Percentiles rank a stretch among this genome's conserved stretches.
Conservation (phyloP, 2,113 vertebrate species). For the Origma solitaria region DNA sequence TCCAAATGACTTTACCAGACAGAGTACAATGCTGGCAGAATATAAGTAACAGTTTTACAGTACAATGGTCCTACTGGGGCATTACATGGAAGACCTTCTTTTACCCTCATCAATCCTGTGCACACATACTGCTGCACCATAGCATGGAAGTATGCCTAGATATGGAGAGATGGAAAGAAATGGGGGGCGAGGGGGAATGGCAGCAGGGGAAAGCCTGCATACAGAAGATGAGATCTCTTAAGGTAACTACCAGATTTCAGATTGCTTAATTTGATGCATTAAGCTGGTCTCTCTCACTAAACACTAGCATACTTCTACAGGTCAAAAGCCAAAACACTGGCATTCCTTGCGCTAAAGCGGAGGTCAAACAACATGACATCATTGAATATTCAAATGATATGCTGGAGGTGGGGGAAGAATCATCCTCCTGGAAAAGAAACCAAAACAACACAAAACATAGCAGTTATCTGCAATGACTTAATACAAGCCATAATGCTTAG, state of each 20-base stretch:
- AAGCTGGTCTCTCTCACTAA: neutral
- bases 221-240: neutral
- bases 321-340: slow-evolving; percentile 17
- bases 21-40: neutral
- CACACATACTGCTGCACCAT: neutral
- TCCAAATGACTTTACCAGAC: neutral
- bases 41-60: neutral
- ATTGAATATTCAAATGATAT: slow-evolving; percentile 5
- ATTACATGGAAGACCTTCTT: neutral
- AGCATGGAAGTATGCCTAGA: neutral
- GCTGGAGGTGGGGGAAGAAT: neutral
- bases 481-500: neutral
- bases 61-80: neutral
- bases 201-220: fast-evolving
- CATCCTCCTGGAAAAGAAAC: neutral
- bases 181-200: no score
- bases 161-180: neutral
- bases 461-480: neutral
- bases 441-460: neutral
- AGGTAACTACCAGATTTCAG: neutral
- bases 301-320: neutral
- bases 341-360: neutral
- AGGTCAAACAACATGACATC: slow-evolving; percentile 20
- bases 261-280: neutral
- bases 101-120: neutral